Evolutionary conservation across 1,140 invertebrate genomes (phyloP), one percentile per base, ranked within the genome.

Genomic region (Heterodera carotae): DNA sequence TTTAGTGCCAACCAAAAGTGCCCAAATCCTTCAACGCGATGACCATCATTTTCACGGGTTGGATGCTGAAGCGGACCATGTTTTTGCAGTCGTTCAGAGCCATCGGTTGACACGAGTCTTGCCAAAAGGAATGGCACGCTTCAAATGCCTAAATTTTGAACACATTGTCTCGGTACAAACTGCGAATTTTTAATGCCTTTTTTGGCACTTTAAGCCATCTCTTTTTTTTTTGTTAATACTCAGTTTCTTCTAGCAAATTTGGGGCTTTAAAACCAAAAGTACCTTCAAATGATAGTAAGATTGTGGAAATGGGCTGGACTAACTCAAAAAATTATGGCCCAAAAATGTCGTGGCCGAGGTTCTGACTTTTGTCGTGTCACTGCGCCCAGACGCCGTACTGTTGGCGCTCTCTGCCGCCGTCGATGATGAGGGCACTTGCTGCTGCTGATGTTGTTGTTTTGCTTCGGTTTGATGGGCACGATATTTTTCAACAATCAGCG

Each of bases 41-140:
- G 12, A 75, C 69, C 62, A 81, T 76, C 56, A 76, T 76, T 72
- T 84, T 84, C 22, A 81, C 56, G 12, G 81, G 69, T 62, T 84
- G 81, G 59, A 82, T 66, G 31, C 73, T 73, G 67, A 72, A 79
- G 29, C 81, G 79, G n/a, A 81, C 60, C 34, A 81, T 81, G 34
- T 70, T 77, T 43, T 76, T 77, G 72, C 80, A 81, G 27, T 81
- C 80, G 48, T 64, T 73, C 68, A 76, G n/a, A 7, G 79, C 67
- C 34, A 80, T 22, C 7, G 79, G 79, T 31, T 56, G 59, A 25
- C 39, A 56, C 31, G 73, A 69, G 27, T 79, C 79, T 74, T 68
- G 72, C 79, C 79, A 80, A 69, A 69, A 71, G 27, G 53, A 7
- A n/a, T 59, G 60, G 12, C 36, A n/a, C 27, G 60, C 62, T 33